These are phyloP conservation scores for Fragum fragum DNA, from an alignment of 2,888 invertebrate genomes.

Conservation along the genomic window DNA sequence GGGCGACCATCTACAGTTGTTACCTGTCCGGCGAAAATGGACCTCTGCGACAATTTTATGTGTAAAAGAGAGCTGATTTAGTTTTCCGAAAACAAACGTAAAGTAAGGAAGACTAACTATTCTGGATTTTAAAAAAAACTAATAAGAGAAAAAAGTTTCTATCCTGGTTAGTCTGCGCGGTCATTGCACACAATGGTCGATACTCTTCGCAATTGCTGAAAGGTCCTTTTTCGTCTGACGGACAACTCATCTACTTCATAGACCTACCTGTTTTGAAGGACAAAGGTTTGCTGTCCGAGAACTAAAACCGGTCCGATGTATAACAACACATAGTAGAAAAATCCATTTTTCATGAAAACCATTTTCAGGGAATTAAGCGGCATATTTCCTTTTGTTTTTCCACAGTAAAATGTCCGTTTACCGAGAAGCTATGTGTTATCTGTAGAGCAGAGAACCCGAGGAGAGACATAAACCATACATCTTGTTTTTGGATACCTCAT, in stretches of 20 bases:
- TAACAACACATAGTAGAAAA: constrained; percentile 6
- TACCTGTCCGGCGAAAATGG: no score
- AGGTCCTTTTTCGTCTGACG: background rate
- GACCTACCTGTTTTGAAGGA: background rate
- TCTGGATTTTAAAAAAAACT: no score
- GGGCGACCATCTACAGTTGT: no score
- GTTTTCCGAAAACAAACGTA: no score
- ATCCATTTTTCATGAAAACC: constrained; percentile 23
- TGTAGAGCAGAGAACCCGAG: background rate
- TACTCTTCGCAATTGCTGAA: background rate
- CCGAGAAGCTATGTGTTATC: constrained; percentile 5
- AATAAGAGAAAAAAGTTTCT: no score
- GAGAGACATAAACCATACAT: background rate
- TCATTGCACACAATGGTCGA: background rate
- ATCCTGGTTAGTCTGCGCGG: no score
- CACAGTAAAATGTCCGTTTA: background rate
- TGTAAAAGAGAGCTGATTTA: no score
- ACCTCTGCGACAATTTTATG: no score
- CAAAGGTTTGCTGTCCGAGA: background rate
- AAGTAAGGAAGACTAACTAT: no score
- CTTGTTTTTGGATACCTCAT: constrained; percentile 12
- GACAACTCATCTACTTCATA: background rate
- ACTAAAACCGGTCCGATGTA: constrained; percentile 1
- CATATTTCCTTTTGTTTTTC: constrained; percentile 3
- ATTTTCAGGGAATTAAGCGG: background rate